Base-by-base conservation (phyloP, 2,113 vertebrate genomes). In the Otocyon megalotis region DNA sequence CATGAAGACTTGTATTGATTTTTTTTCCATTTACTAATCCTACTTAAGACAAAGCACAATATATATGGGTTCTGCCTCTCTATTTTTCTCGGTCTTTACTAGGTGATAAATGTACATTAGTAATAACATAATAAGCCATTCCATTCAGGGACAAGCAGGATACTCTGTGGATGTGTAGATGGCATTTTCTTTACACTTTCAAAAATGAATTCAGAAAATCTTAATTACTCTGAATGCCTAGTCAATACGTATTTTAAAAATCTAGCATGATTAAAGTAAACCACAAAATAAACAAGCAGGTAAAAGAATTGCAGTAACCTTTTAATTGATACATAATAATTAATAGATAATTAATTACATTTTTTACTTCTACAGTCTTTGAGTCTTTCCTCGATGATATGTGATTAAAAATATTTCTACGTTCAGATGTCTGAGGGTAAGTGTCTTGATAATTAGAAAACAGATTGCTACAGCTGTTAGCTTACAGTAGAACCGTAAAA, bases 161-260 rank as follows among this genome's bases (percentile, higher is more conserved):
- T 5, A 30, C 6, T 86, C 10, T 63, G 56, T 13, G 54, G 2
- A 9, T 13, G 28, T 0, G 2, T 0, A 11, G 9, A 15, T 20
- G 13, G 71, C 69, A 28, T 58, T 19, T 48, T 1, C 0, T 53
- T 14, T 32, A 67, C 71, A 72, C 53, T 60, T 65, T 90, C 54
- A 89, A 53, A 74, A 60, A 62, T 20, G 28, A 50, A 54, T 4
- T 50, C 54, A 63, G 62, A 50, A 81, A 71, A 6, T 37, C 9
- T 77, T 88, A 63, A 74, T 50, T 56, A 35, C 20, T 16, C 13
- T 53, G 15, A 76, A 37, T 24, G 60, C 35, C 30, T 43, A 37
- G 35, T 20, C 48, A 56, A 16, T 1, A 53, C 20, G 60, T 91
- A 43, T 92, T 90, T 69, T 17, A 16, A 83, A 92, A n/a, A 76